Evolutionary conservation across 2,113 vertebrate species (phyloP).

Genomic region (Aptenodytes forsteri): DNA sequence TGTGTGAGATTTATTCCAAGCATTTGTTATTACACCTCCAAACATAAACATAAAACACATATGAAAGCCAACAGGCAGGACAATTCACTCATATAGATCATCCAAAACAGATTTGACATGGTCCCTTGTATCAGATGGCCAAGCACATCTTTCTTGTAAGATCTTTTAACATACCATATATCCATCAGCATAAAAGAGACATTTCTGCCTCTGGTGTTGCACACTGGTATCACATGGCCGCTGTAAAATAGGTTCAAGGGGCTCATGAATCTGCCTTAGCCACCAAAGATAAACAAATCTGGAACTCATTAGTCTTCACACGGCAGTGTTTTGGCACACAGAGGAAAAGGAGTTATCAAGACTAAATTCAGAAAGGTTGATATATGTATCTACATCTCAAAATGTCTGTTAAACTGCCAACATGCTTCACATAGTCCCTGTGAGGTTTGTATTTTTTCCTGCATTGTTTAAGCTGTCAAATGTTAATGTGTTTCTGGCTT

Average conservation of each 20-base stretch:
- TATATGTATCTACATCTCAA: constrained; percentile 62
- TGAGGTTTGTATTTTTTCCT: constrained; percentile 59
- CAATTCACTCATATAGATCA: constrained; percentile 8
- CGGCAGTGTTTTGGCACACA: constrained; percentile 61
- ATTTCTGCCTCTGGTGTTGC: constrained; percentile 13
- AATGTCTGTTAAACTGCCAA: constrained; percentile 62
- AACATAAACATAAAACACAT: constrained; percentile 17
- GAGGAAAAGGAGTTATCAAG: constrained; percentile 63
- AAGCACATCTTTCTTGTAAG: constrained; percentile 14
- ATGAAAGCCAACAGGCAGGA: constrained; percentile 38
- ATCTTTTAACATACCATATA: background rate
- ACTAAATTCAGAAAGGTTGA: constrained; percentile 63
- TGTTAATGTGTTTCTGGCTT: constrained; percentile 67
- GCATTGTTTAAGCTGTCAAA: constrained; percentile 71
- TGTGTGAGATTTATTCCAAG: background rate
- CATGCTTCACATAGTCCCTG: constrained; percentile 66
- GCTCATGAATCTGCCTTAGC: constrained; percentile 67
- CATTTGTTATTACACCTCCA: constrained; percentile 31
- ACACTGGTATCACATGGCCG: background rate
- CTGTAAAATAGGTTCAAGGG: constrained; percentile 36
- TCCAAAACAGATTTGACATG: background rate
- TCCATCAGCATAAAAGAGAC: constrained; percentile 19
- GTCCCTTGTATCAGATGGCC: constrained; percentile 33
- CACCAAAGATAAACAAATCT: constrained; percentile 69
- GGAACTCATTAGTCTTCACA: constrained; percentile 62